Percentiles rank a stretch among this genome's conserved stretches.
These are phyloP conservation scores for Lophotriccus pileatus DNA, from an alignment of 2,797 vertebrate species.

Conservation along the genomic window DNA sequence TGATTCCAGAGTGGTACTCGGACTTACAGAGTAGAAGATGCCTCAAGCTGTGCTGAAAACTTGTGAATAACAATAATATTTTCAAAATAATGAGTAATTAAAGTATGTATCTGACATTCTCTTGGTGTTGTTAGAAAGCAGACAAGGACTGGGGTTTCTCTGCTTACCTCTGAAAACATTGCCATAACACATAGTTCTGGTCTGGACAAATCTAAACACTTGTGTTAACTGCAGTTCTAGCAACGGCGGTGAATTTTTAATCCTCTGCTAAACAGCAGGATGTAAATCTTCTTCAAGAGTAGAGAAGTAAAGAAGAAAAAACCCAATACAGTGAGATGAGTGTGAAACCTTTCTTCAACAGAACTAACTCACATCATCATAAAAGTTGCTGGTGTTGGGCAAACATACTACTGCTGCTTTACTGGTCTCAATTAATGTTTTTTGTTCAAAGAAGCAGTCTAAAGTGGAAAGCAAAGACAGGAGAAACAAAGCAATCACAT, in stretches of 20 bases:
- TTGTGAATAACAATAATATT: not conserved
- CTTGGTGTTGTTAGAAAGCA: not conserved
- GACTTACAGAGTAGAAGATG: not conserved
- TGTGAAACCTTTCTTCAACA: not conserved
- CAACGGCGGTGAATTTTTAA: constrained; percentile 42
- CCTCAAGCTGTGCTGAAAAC: constrained; percentile 31
- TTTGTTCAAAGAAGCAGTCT: not conserved
- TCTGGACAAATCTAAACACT: constrained; percentile 50
- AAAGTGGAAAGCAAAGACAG: not conserved
- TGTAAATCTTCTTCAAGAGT: constrained; percentile 12
- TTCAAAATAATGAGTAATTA: constrained; percentile 9
- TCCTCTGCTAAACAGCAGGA: constrained; percentile 32
- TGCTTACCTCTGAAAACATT: not conserved
- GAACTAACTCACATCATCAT: not conserved
- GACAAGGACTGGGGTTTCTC: not conserved
- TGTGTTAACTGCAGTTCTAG: constrained; percentile 33
- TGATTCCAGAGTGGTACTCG: not conserved
- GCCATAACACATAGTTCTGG: not conserved
- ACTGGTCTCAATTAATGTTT: not conserved
- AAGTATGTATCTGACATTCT: not conserved
- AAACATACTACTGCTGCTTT: not conserved
- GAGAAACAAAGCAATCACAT: not conserved
- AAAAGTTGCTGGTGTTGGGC: not conserved
- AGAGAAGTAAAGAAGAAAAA: not conserved
- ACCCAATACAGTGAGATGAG: not conserved